Evolutionary conservation across 2,888 invertebrate genomes (phyloP).

Genomic region (Serripes groenlandicus): DNA sequence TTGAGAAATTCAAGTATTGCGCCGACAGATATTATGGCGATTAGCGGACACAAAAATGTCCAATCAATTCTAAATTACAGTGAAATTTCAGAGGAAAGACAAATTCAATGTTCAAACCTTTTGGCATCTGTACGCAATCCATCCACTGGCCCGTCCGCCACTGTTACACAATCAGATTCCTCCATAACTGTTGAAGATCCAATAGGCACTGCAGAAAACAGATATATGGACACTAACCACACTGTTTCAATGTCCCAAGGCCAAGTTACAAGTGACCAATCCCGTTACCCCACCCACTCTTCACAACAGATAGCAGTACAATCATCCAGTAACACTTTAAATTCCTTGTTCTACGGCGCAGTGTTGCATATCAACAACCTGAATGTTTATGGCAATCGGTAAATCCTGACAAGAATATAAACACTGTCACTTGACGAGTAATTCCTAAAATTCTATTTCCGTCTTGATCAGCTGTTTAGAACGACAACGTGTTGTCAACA

Average conservation of each 20-base stretch:
- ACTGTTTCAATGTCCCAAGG: too few relatives aligned
- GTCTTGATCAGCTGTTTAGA: too few relatives aligned
- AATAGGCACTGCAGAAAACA: too few relatives aligned
- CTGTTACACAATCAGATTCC: background rate
- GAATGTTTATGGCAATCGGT: too few relatives aligned
- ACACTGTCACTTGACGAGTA: too few relatives aligned
- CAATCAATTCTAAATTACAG: slow-evolving; percentile 48
- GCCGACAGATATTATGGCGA: slow-evolving; percentile 52
- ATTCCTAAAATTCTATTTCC: too few relatives aligned
- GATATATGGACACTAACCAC: too few relatives aligned
- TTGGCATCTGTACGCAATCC: background rate
- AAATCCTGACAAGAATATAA: too few relatives aligned
- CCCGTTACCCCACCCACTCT: background rate
- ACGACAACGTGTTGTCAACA: too few relatives aligned
- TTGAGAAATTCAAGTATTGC: background rate
- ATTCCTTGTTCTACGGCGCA: background rate
- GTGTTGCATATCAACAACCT: background rate
- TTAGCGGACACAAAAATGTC: slow-evolving; percentile 52
- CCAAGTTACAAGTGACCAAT: background rate
- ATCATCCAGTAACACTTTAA: background rate
- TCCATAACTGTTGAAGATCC: too few relatives aligned
- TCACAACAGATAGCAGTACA: background rate
- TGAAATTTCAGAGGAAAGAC: slow-evolving; percentile 43
- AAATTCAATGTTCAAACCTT: slow-evolving; percentile 40
- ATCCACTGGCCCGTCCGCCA: background rate